Base-by-base conservation (phyloP, 2,888 invertebrate genomes). In the Imbricaverruca yamaguchii region DNA sequence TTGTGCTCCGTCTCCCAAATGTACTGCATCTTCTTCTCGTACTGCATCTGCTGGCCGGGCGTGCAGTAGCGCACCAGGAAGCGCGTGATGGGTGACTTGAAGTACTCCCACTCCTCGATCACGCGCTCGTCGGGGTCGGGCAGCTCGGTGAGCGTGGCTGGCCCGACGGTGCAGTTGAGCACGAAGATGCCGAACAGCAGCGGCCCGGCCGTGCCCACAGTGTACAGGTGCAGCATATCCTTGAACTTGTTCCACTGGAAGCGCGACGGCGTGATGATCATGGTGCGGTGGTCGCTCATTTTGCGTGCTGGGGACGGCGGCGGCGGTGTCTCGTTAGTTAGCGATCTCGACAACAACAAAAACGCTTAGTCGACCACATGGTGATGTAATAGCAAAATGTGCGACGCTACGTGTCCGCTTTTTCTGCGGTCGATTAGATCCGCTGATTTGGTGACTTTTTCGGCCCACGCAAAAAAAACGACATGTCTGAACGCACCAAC, bases 221-320 rank as follows among this genome's bases (percentile, higher is more conserved):
- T 9, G 74, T 74, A 74, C 74, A 74, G 21, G 55, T 74, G 74
- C 53, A 74, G 53, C 74, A 74, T 55, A 21, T 74, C 74, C 74
- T 74, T 74, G 74, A 74, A 74, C 74, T 74, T 74, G 74, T 74
- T 74, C 74, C 74, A 74, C 23, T 74, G 74, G 74, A 74, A 74
- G 74, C 74, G 74, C 74, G 74, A 74, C 53, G 74, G 55, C 18
- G 53, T 74, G 74, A 74, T 74, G 55, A 18, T 55, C 74, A 74
- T 74, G 10, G 21, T 15, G 8, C 74, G 74, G 55, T 74, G 74
- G 10, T 55, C 74, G 74, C 74, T 55, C 74, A 74, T 74, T 21
- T 74, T 23, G 2, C 65, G 65, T 0, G 12, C 65, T 65, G 65
- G 3, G 39, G 39, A 39, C 39, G 39, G 1, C 39, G 39, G 39